Evolutionary conservation across 2,888 invertebrate genomes (phyloP).

Genomic region (Arctia plantaginis): DNA sequence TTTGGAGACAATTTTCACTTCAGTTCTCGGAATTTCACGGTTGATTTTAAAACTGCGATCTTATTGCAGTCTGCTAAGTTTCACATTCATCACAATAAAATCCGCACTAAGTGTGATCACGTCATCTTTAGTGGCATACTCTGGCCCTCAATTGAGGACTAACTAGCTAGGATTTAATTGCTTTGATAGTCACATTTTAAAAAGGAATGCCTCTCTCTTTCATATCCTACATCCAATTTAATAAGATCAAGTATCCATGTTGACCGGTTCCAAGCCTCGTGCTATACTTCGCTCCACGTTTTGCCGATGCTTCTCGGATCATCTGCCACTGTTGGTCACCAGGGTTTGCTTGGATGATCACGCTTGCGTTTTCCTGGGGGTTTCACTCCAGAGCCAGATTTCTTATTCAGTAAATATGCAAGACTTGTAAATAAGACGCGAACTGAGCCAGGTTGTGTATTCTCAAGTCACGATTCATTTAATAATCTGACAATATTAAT

Average conservation of each 20-base stretch:
- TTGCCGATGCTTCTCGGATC: neutral
- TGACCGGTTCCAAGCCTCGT: neutral
- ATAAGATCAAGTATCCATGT: neutral
- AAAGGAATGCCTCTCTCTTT: neutral
- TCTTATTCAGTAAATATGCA: neutral
- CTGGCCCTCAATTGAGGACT: neutral
- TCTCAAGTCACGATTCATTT: constrained; percentile 1
- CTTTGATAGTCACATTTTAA: neutral
- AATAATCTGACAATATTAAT: neutral
- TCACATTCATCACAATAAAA: neutral
- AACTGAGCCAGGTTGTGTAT: constrained; percentile 1
- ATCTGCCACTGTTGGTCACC: neutral
- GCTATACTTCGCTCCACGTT: neutral
- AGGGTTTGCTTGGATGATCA: neutral
- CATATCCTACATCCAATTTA: neutral
- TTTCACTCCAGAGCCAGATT: neutral
- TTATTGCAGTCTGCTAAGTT: too few relatives aligned
- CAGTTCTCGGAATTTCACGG: neutral
- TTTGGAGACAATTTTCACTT: neutral
- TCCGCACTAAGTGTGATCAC: neutral
- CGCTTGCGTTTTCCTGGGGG: neutral
- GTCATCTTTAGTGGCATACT: neutral
- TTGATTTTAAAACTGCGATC: too few relatives aligned
- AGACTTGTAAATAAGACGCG: neutral
- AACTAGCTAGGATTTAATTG: neutral